Evolutionary conservation across 2,113 vertebrate species (phyloP).

Genomic region (Struthidea cinerea): DNA sequence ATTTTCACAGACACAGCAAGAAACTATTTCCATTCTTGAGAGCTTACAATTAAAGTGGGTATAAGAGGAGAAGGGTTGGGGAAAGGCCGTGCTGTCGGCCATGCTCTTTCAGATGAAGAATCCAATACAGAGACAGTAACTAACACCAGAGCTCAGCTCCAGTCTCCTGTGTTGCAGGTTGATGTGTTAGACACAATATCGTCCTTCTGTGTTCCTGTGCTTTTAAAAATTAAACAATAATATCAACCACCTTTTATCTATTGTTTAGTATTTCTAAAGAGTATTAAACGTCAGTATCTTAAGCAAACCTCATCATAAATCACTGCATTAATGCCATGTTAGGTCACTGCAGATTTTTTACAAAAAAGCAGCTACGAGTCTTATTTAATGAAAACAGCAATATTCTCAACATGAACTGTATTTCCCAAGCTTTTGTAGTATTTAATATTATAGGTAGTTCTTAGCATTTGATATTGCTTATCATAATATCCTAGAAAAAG

Average conservation of each 20-base stretch:
- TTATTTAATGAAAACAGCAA: neutral
- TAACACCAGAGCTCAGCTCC: neutral
- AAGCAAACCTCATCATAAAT: neutral
- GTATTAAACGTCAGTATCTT: neutral
- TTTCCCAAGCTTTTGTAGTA: neutral
- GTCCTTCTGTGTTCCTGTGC: neutral
- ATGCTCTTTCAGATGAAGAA: neutral
- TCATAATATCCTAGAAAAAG: neutral
- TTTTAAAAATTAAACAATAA: neutral
- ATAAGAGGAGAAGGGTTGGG: neutral
- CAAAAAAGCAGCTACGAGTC: neutral
- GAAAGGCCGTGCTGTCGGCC: neutral
- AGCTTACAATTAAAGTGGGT: neutral
- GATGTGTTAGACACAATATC: neutral
- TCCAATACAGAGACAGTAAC: neutral
- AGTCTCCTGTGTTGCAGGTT: neutral
- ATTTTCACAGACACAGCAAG: neutral
- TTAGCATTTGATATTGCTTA: neutral
- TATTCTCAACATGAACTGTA: neutral
- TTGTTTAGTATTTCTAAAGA: neutral
- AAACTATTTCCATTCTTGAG: neutral
- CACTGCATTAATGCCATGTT: neutral
- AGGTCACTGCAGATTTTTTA: neutral
- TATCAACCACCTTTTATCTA: neutral
- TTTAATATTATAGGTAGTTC: neutral